Evolutionary conservation across 2,797 vertebrate genomes (phyloP).

Genomic region (Hippopotamyrus pictus): DNA sequence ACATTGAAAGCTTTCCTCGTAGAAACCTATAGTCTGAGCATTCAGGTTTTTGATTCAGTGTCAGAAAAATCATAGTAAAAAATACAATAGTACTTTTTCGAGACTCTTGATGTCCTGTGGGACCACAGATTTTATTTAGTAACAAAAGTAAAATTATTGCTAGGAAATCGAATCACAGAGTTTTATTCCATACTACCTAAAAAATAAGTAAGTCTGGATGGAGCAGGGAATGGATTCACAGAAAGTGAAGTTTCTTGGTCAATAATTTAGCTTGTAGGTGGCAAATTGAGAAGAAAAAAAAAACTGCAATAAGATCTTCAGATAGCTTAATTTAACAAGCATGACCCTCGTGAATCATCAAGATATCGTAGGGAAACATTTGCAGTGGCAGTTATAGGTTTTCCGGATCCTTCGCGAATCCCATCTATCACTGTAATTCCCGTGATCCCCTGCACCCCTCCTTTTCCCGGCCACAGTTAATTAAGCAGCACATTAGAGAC

Average conservation of each 20-base stretch:
- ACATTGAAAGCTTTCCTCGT: not conserved
- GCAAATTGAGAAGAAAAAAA: not conserved
- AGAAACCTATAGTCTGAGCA: not conserved
- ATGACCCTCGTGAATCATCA: not conserved
- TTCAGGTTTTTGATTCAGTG: not conserved
- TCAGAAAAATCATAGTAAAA: not conserved
- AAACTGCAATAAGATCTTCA: not conserved
- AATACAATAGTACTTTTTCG: not conserved
- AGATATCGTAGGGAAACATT: not conserved
- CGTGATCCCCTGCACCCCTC: no score
- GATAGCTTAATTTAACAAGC: constrained; percentile 2
- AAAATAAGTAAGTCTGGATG: not conserved
- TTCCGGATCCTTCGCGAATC: not conserved
- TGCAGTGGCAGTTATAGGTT: not conserved
- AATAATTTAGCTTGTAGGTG: constrained; percentile 2
- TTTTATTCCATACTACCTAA: not conserved
- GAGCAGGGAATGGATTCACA: not conserved
- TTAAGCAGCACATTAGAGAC: not conserved
- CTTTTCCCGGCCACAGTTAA: not conserved
- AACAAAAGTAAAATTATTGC: not conserved
- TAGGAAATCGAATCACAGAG: not conserved
- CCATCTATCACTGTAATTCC: not conserved
- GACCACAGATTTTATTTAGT: not conserved
- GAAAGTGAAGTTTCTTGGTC: not conserved
- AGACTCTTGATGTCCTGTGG: not conserved